Evolutionary conservation across 2,888 invertebrate genomes (phyloP).

Genomic region (Orthonevra nobilis): DNA sequence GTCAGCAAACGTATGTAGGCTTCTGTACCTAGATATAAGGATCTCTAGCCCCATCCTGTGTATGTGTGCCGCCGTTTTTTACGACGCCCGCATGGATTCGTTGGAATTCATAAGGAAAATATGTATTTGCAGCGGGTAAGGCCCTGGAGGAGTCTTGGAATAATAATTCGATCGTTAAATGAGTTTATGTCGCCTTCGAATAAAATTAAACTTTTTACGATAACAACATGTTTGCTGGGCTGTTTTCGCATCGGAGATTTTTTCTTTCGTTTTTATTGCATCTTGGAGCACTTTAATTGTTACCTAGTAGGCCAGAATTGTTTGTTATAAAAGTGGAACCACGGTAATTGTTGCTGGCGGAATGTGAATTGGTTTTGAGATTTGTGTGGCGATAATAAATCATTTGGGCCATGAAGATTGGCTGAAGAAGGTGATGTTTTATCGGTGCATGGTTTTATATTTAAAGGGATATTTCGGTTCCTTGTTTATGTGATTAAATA

Average conservation of each 20-base stretch:
- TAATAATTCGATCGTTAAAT: constrained; percentile 56
- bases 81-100: constrained; percentile 44
- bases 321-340: constrained; percentile 5
- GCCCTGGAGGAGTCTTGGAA: constrained; percentile 17
- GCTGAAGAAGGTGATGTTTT: background rate
- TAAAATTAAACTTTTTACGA: constrained; percentile 59
- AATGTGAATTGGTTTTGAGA: constrained; percentile 29
- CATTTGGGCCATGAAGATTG: constrained; percentile 9
- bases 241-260: constrained; percentile 5
- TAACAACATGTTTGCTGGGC: constrained; percentile 48
- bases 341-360: background rate
- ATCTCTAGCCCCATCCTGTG: background rate
- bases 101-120: constrained; percentile 36
- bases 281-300: constrained; percentile 37
- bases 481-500: background rate
- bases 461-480: background rate
- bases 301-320: constrained; percentile 30
- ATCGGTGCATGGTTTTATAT: background rate
- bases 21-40: no score
- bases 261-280: constrained; percentile 27
- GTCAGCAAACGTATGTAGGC: no score
- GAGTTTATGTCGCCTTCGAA: constrained; percentile 47
- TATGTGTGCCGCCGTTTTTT: constrained; percentile 11
- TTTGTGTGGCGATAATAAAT: constrained; percentile 36
- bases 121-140: no score